Evolutionary conservation across 1,140 invertebrate genomes (phyloP), one percentile per base, ranked within the genome.

Genomic region (Harlomillsia oculata): DNA sequence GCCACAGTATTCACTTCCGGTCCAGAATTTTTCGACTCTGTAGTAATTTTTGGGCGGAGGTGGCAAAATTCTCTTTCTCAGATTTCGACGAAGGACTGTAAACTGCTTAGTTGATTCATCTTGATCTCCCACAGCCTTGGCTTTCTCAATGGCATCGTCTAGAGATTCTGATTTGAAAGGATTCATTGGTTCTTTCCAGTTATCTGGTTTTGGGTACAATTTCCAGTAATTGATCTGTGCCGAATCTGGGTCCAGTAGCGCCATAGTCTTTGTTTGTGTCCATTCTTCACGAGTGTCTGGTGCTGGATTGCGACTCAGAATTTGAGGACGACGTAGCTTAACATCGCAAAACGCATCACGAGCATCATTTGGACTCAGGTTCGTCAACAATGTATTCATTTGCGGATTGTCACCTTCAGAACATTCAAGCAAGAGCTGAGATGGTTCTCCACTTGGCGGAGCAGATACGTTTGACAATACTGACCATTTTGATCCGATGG

Each of bases 11-110:
- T 36, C 16, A 41, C 32, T 34, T 26, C 57, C 57, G 0, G 50
- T 53, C 43, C 50, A 53, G 43, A 59, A 59, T 6, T 14, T 49
- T 49, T 59, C 50, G 16, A 39, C 50, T 49, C 49, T 48, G 20
- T 40, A 53, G 13, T 48, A 59, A 49, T 59, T 26, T 4, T 53
- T 44, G n/a, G 37, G 32, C 1, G 49, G 26, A 9, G 45, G 45
- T 34, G 51, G 40, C n/a, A 58, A 28, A 30, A 58, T 43, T 44
- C 43, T 51, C 20, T 59, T 53, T 13, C 29, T 39, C 34, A 43
- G n/a, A n/a, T n/a, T n/a, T n/a, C n/a, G n/a, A n/a, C n/a, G n/a
- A n/a, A n/a, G n/a, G n/a, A n/a, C n/a, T n/a, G n/a, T n/a, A n/a
- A n/a, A n/a, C n/a, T n/a, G n/a, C n/a, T n/a, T n/a, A n/a, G n/a